phyloP scores from a whole-genome alignment of 2,113 vertebrate species.

The Notothenia rossii region DNA sequence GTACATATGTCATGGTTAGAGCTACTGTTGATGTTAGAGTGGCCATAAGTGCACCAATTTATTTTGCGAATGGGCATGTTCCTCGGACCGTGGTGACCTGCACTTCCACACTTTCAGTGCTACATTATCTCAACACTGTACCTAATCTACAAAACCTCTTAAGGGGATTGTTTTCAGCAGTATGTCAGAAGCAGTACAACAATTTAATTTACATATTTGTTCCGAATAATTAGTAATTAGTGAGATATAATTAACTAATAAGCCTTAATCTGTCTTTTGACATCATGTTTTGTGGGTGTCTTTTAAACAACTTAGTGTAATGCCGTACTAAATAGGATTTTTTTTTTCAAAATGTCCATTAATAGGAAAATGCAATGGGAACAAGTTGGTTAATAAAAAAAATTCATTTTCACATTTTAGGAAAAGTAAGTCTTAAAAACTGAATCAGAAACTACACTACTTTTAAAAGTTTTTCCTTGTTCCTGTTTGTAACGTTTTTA shows the following conservation, averaged over 20 bases:
- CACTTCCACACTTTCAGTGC: not conserved
- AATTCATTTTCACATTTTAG: not conserved
- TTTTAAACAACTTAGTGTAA: not conserved
- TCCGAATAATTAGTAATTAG: not conserved
- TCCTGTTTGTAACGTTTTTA: not conserved
- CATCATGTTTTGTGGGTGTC: not conserved
- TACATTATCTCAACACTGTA: not conserved
- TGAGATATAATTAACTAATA: not conserved
- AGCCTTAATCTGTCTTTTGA: not conserved
- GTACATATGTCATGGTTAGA: constrained; percentile 65
- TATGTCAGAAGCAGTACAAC: too few species aligned
- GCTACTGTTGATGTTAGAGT: constrained; percentile 44
- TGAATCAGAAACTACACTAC: not conserved
- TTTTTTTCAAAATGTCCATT: not conserved
- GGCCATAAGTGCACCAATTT: constrained; percentile 36
- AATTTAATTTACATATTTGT: too few species aligned
- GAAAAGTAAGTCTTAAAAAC: not conserved
- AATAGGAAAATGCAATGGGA: not conserved
- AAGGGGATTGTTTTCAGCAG: too few species aligned
- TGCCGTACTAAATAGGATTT: not conserved
- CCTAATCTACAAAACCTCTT: not conserved
- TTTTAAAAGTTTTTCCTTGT: not conserved
- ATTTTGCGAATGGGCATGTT: constrained; percentile 36
- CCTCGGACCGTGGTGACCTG: constrained; percentile 16
- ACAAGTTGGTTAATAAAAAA: not conserved